These are phyloP conservation scores for Cerceris ruficornis DNA, from an alignment of 2,888 invertebrate species.

Conservation along the genomic window DNA sequence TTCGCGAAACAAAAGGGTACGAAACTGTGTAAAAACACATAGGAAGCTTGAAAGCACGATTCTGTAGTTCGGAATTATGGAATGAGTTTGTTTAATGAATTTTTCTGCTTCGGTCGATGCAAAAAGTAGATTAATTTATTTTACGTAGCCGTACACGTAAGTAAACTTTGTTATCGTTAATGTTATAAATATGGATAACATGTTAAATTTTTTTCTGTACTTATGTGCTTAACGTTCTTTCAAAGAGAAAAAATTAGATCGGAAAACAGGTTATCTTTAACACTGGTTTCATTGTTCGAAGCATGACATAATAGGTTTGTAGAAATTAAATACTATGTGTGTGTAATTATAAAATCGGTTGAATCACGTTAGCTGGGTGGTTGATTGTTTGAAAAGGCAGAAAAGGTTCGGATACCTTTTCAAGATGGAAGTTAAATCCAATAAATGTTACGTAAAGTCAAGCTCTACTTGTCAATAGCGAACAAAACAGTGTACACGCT, in stretches of 20 bases:
- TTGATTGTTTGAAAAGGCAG: not conserved
- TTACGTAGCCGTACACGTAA: constrained; percentile 6
- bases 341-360: not conserved
- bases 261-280: no score
- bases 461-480: no score
- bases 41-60: not conserved
- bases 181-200: no score
- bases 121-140: constrained; percentile 9
- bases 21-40: not conserved
- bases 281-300: not conserved
- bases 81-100: constrained; percentile 41
- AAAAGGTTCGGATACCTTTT: no score
- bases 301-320: not conserved
- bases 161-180: no score
- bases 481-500: no score
- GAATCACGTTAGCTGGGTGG: not conserved
- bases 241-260: no score
- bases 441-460: no score
- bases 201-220: no score
- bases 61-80: constrained; percentile 21
- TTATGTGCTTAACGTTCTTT: no score
- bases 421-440: no score
- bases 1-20: not conserved
- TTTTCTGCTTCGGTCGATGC: constrained; percentile 20
- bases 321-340: not conserved